A percentile compares a stretch with the other conserved stretches of the same genome.
phyloP scores from a whole-genome alignment of 1,140 invertebrate species.

The Araneus ventricosus region DNA sequence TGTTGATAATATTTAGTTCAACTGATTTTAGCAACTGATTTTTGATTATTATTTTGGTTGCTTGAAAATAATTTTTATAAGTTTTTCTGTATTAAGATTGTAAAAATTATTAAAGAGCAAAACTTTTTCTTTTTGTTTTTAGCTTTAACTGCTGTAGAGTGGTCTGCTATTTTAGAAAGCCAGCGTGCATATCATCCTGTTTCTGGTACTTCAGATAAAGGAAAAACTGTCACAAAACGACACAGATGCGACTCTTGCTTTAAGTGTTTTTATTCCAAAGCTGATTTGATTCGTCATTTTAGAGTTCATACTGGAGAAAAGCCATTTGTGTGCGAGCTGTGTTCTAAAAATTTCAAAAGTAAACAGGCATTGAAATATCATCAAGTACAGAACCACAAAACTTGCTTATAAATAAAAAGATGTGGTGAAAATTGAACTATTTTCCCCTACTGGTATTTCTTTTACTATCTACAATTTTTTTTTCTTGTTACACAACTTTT shows the following conservation, averaged over 20 bases:
- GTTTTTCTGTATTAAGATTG: neutral
- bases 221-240: neutral
- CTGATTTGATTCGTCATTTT: neutral
- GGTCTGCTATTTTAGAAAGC: neutral
- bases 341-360: constrained; percentile 28
- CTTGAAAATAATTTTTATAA: too few relatives aligned
- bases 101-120: neutral
- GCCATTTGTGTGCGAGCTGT: constrained; percentile 1
- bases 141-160: neutral
- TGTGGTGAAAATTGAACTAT: too few relatives aligned
- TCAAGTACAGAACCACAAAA: neutral
- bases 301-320: constrained; percentile 42
- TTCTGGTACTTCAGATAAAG: neutral
- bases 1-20: too few relatives aligned
- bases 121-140: neutral
- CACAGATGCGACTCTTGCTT: constrained; percentile 1
- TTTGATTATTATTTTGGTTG: too few relatives aligned
- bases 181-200: neutral
- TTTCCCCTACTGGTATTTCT: too few relatives aligned
- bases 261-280: constrained; percentile 10
- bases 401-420: neutral
- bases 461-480: too few relatives aligned
- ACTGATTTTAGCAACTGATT: too few relatives aligned
- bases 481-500: too few relatives aligned
- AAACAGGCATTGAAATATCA: constrained; percentile 40